These are phyloP conservation scores for Heliconius ethilla DNA, from an alignment of 2,888 invertebrate genomes.

Conservation along the genomic window DNA sequence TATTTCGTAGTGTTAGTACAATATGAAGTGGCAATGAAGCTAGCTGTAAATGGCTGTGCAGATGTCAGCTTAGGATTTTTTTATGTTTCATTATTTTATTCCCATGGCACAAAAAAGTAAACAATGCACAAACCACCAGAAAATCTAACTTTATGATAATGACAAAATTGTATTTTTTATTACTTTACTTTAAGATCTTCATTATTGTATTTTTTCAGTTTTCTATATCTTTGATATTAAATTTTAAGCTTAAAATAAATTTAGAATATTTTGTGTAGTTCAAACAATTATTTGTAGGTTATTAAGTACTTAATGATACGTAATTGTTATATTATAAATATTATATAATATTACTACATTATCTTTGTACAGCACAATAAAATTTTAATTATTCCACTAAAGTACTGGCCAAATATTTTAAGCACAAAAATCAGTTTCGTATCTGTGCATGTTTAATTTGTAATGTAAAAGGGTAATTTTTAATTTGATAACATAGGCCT, in stretches of 20 bases:
- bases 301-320: constrained; percentile 4
- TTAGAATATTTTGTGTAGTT: background rate
- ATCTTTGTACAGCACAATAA: background rate
- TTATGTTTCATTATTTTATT: no score
- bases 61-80: no score
- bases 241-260: background rate
- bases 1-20: no score
- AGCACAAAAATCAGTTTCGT: background rate
- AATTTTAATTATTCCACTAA: background rate
- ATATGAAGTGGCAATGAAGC: no score
- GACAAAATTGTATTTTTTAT: no score
- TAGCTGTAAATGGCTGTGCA: no score
- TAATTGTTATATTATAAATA: constrained; percentile 4
- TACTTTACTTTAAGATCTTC: background rate
- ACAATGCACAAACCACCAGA: no score
- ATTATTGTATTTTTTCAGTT: constrained; percentile 2
- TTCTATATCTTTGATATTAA: background rate
- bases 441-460: background rate
- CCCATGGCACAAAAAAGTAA: no score
- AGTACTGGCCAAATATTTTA: no score
- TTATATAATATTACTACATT: background rate
- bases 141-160: no score
- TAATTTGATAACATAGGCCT: background rate
- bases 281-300: background rate
- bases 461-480: background rate